phyloP scores from a whole-genome alignment of 2,797 vertebrate species.

The Gymnothorax javanicus region DNA sequence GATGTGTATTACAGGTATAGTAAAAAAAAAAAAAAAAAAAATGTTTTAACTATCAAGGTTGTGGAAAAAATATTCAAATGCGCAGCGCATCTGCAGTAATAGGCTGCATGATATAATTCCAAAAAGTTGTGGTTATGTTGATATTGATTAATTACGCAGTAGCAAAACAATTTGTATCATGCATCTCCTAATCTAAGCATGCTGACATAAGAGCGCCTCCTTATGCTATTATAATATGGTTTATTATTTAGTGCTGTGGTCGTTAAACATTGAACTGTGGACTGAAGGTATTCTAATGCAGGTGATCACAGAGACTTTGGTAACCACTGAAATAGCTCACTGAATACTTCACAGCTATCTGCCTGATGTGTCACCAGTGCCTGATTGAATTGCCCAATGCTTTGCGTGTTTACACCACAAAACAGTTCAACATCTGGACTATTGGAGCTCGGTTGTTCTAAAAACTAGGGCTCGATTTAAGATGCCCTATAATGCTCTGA shows the following conservation, averaged over 20 bases:
- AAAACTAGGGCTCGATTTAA: neutral
- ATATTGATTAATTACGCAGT: neutral
- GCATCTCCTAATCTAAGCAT: too few species aligned
- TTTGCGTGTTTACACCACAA: neutral
- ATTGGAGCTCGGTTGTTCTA: neutral
- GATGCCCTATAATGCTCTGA: neutral
- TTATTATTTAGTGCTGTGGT: too few species aligned
- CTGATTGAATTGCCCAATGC: neutral
- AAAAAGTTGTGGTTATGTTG: neutral
- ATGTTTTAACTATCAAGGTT: neutral
- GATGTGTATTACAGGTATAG: slow-evolving; percentile 66
- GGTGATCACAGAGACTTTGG: neutral
- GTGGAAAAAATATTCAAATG: neutral
- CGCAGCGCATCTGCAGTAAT: neutral
- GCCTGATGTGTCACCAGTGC: neutral
- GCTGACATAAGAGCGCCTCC: too few species aligned
- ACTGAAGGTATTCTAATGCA: neutral
- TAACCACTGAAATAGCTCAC: neutral
- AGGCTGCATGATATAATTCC: neutral
- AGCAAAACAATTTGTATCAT: neutral
- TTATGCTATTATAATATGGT: too few species aligned
- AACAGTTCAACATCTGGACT: neutral
- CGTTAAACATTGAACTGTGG: too few species aligned
- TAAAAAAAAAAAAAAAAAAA: too few species aligned
- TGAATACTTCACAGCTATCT: neutral